Conservation (phyloP, 2,113 vertebrate species). For the Hippocampus abdominalis region DNA sequence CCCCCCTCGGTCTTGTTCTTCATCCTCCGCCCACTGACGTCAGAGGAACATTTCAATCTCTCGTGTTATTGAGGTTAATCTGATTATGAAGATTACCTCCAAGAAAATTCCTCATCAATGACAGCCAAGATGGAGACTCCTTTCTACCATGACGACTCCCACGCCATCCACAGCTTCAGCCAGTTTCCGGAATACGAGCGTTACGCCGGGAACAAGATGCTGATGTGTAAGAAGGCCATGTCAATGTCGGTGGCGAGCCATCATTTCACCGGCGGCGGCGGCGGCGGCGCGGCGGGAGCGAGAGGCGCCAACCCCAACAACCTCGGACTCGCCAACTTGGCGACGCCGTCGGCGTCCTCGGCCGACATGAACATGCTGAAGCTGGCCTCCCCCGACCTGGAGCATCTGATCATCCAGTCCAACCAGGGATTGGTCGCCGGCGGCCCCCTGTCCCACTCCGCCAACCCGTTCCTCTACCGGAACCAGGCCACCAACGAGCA, state of each 20-base stretch:
- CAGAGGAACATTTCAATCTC: slow-evolving; percentile 51
- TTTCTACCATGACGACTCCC: slow-evolving; percentile 74
- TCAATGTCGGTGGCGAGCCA: slow-evolving; percentile 52
- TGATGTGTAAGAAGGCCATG: slow-evolving; percentile 70
- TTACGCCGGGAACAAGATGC: slow-evolving; percentile 66
- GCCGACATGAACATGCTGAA: slow-evolving; percentile 84
- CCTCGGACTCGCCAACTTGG: slow-evolving; percentile 21
- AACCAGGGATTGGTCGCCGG: slow-evolving; percentile 85
- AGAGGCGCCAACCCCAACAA: slow-evolving; percentile 30
- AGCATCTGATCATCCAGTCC: slow-evolving; percentile 89
- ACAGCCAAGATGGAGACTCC: slow-evolving; percentile 73
- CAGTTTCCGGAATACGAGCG: slow-evolving; percentile 65
- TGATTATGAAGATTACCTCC: slow-evolving; percentile 68
- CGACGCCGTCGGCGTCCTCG: slow-evolving; percentile 23
- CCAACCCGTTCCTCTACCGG: slow-evolving; percentile 80
- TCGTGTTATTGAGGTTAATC: slow-evolving; percentile 56
- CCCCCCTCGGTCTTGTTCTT: slow-evolving; percentile 2
- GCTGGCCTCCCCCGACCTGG: slow-evolving; percentile 84
- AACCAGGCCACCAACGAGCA: slow-evolving; percentile 85
- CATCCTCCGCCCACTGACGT: slow-evolving; percentile 38
- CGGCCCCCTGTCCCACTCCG: slow-evolving; percentile 48
- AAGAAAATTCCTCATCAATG: slow-evolving; percentile 45
- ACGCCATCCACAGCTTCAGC: slow-evolving; percentile 50
- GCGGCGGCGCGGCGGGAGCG: slow-evolving; percentile 17
- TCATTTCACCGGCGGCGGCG: slow-evolving; percentile 26